Base-by-base conservation (phyloP, 2,113 vertebrate genomes). In the Oenanthe oenanthe region DNA sequence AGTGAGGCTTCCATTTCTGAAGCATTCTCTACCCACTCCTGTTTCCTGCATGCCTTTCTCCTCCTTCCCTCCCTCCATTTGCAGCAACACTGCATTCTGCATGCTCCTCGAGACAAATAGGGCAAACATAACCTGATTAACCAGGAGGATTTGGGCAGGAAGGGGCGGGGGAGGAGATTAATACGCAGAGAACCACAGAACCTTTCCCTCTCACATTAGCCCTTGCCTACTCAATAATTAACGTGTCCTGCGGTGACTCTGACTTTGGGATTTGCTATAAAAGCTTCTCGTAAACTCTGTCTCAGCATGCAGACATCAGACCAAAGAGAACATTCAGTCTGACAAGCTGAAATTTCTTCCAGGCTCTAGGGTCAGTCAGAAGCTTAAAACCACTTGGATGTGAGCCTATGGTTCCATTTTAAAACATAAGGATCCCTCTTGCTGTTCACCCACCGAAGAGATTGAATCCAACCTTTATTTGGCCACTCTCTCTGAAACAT, bases 61-160 rank as follows among this genome's bases (percentile, higher is more conserved):
- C 43, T 92, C 56, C 67, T 83, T 56, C 28, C 81, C 43, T 73
- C 58, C 45, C 71, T 95, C 54, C 77, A 9, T 73, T 38, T 76
- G 92, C 6, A 88, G 67, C 85, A n/a, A 12, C 20, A 5, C 36
- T 28, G 79, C 34, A 42, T 90, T 70, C 92, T 86, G 43, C 85
- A 47, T 67, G 43, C 67, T 96, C n/a, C 71, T 61, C 0, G 36
- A 22, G 86, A 96, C 57, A 96, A 96, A 91, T 65, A 95, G 95
- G 95, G 91, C 95, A 88, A 87, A 95, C 86, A 86, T 95, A 96
- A 95, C 94, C 95, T 94, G 92, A 97, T 97, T 95, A 96, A 95
- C 60, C 31, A 60, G 81, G 57, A 68, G 95, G 96, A 94, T 95
- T 93, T 94, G 78, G 45, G 34, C 88, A 88, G 85, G 68, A 88